Percentiles rank a stretch among this genome's conserved stretches.
Evolutionary conservation across 1,140 invertebrate genomes (phyloP).

Genomic region (Gryllus bimaculatus): DNA sequence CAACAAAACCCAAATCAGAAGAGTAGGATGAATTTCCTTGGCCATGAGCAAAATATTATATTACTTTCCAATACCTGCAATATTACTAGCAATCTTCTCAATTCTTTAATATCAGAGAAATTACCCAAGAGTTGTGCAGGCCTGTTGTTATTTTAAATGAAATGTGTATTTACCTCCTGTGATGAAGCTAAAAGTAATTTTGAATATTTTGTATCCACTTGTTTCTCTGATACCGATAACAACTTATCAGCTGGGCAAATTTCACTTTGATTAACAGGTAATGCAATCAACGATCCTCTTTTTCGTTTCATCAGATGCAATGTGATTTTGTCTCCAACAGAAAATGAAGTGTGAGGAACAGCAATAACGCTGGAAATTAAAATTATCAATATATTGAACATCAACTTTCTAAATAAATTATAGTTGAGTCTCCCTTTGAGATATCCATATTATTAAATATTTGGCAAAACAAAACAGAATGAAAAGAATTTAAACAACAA

Average conservation of each 20-base stretch:
- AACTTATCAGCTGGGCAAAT: slow-evolving; percentile 31
- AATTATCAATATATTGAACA: neutral
- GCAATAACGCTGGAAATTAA: slow-evolving; percentile 44
- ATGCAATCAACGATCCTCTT: slow-evolving; percentile 64
- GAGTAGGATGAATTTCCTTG: no score
- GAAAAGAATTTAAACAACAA: no score
- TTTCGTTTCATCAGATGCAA: slow-evolving; percentile 81
- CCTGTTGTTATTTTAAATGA: neutral
- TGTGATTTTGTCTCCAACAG: slow-evolving; percentile 60
- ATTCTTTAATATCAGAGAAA: no score
- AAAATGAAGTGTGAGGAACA: slow-evolving; percentile 46
- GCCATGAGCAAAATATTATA: no score
- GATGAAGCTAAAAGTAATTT: slow-evolving; percentile 67
- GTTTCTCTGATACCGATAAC: slow-evolving; percentile 38
- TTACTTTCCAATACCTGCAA: no score
- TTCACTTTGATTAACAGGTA: slow-evolving; percentile 43
- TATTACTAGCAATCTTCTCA: no score
- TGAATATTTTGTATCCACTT: slow-evolving; percentile 46
- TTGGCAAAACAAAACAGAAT: no score
- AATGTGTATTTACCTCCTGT: slow-evolving; percentile 41
- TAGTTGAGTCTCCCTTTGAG: no score
- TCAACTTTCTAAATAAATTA: no score
- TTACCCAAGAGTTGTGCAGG: no score
- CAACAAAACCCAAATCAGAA: no score
- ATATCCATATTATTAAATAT: no score